Evolutionary conservation across 2,113 vertebrate species (phyloP), one percentile per base, ranked within the genome.

Genomic region (Tretioscincus oriximinensis): DNA sequence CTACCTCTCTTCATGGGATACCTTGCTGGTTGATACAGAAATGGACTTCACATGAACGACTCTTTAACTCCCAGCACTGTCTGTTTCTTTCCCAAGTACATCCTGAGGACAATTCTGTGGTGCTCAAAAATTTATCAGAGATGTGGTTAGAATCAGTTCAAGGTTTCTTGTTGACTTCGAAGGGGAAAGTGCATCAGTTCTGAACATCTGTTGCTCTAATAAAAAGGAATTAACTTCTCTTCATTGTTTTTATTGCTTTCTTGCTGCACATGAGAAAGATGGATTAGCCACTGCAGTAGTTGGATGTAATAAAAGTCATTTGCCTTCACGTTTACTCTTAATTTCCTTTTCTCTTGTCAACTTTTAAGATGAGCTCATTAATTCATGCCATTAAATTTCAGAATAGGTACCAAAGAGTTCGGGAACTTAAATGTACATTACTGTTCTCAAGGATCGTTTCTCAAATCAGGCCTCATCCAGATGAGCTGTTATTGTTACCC

Each of bases 151-250:
- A 81, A 73, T 12, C 45, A n/a, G 45, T 35, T 9, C 28, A 29
- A n/a, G 28, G 64, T 81, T 35, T 73, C 70, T 29, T 51, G 28
- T 54, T 73, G 28, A 73, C 61, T 81, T 73, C 70, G 20, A 45
- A 18, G 61, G 47, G 28, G 28, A n/a, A 35, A 73, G 14, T 0
- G 9, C 28, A 41, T 41, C 60, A 35, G 51, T 51, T 73, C 70
- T 63, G 14, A 35, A 65, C 70, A 81, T 61, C 61, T 73, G 79
- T 73, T 66, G 70, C 28, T 81, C 61, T 29, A 81, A 28, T 73
- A 73, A 73, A 81, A 66, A 54, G 70, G 28, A 54, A 81, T 73
- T 35, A 31, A 28, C 20, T 65, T 63, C 54, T 47, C 26, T 71
- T 64, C 20, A 35, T 54, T 54, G 28, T n/a, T 73, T 66, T 73